Evolutionary conservation across 2,888 invertebrate species (phyloP), one percentile per base, ranked within the genome.

Genomic region (Hipparchia sbordonii): DNA sequence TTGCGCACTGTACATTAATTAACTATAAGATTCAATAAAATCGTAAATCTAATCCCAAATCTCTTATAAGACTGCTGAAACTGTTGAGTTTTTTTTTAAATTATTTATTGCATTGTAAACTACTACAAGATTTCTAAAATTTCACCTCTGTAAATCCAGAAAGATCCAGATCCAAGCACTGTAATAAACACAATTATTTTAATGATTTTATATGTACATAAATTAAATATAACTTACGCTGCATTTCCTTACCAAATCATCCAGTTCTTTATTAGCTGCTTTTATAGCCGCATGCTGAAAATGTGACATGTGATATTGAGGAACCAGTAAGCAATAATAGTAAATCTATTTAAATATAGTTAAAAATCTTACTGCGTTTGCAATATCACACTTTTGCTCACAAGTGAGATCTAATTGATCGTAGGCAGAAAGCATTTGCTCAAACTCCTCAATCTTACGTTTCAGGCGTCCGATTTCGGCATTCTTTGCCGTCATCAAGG

Each of bases 401-500:
- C 85, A 85, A 8, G 88, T 86, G 3, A 94, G 85, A 0, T 93
- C 93, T n/a, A 94, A 83, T 51, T 89, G 86, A 68, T 93, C 92
- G 74, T 92, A 94, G 0, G 85, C 90, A 1, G 85, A 85, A 59
- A 94, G 63, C 85, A 94, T 84, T 78, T 89, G 89, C 74, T 94
- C 92, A 72, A 91, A 89, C 79, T 92, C 90, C 67, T 89, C 91
- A 52, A 95, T 92, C 82, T 90, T 91, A 51, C 89, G 85, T 78
- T 88, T 89, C 52, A 95, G 86, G 23, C 92, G 88, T 10, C 86
- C 82, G 66, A 95, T 94, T 81, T 95, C 94, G 0, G 90, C 84
- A 81, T 95, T 94, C 81, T 95, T 95, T 2, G 92, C 80, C 2
- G 83, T 84, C 91, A 92, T 88, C 48, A 93, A 79, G 6, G 91